Conservation (phyloP, 1,140 invertebrate species). For the Drosophila nasuta region DNA sequence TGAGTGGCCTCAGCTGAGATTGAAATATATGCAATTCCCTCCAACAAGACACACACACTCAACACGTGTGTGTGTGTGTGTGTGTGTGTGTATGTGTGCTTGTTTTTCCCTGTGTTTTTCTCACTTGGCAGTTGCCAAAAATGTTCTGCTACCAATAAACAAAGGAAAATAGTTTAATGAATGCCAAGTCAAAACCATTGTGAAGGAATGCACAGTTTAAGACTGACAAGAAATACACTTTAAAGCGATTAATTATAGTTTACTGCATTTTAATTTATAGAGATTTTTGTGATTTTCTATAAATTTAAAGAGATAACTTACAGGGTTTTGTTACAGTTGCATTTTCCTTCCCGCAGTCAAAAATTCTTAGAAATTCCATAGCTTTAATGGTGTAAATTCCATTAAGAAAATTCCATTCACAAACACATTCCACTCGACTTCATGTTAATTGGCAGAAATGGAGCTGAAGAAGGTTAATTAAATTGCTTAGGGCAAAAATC, state of each 20-base stretch:
- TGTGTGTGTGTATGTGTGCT: neutral
- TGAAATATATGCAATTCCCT: conserved; percentile 44
- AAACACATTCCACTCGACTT: neutral
- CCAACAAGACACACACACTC: neutral
- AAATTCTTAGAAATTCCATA: too few species aligned
- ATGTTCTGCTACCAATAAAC: conserved; percentile 1
- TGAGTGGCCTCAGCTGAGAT: conserved; percentile 74
- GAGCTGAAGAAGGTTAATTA: neutral
- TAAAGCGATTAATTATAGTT: too few species aligned
- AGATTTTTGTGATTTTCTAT: too few species aligned
- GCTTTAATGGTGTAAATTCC: neutral
- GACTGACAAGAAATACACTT: too few species aligned
- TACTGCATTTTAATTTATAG: too few species aligned
- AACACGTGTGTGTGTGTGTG: neutral
- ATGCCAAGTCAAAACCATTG: neutral
- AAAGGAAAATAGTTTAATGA: conserved; percentile 1
- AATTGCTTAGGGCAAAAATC: neutral
- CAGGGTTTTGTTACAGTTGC: too few species aligned
- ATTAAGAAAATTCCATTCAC: neutral
- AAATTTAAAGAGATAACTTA: neutral
- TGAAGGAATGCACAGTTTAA: too few species aligned
- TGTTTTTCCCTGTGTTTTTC: neutral
- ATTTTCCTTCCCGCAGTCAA: too few species aligned
- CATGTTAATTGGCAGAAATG: neutral
- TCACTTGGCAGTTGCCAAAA: neutral